Percentiles rank a stretch among this genome's conserved stretches.
Evolutionary conservation across 2,888 invertebrate species (phyloP).

Genomic region (Electrophaes corylata): DNA sequence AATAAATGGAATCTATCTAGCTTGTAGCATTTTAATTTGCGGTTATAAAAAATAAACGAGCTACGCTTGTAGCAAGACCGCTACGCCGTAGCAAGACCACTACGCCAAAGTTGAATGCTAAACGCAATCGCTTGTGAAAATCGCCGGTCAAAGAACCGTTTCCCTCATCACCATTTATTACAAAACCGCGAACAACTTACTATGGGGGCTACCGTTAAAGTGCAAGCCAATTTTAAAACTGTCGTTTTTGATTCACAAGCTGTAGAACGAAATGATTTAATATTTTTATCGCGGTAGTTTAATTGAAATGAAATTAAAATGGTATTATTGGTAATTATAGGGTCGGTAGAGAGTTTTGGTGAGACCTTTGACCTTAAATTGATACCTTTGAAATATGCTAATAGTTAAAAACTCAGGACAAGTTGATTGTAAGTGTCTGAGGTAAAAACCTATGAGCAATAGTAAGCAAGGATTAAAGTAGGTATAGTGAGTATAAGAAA

Average conservation of each 20-base stretch:
- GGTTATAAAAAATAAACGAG: background rate
- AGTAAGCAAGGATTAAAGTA: too few species aligned
- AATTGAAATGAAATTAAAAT: background rate
- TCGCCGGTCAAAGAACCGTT: constrained; percentile 37
- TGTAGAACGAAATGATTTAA: background rate
- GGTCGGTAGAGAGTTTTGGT: too few species aligned
- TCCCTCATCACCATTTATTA: constrained; percentile 42
- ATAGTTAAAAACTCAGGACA: too few species aligned
- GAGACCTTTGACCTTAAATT: too few species aligned
- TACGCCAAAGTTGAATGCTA: constrained; percentile 23
- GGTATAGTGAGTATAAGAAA: too few species aligned
- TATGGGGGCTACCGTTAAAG: constrained; percentile 27
- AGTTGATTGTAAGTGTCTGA: too few species aligned
- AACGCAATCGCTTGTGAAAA: constrained; percentile 31
- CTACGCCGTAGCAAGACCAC: constrained; percentile 28
- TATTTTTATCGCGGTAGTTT: background rate
- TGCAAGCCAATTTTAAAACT: constrained; percentile 6
- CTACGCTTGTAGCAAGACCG: constrained; percentile 24
- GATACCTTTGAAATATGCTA: too few species aligned
- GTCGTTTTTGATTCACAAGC: background rate
- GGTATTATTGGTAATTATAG: background rate
- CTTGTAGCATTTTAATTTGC: background rate
- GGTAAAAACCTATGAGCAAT: too few species aligned
- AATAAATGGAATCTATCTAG: background rate
- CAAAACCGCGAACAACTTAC: constrained; percentile 39